Percentiles rank a stretch among this genome's conserved stretches.
Conservation (phyloP, 35 echinoderm and acorn worm genomes). For the Heliocidaris erythrogramma region DNA sequence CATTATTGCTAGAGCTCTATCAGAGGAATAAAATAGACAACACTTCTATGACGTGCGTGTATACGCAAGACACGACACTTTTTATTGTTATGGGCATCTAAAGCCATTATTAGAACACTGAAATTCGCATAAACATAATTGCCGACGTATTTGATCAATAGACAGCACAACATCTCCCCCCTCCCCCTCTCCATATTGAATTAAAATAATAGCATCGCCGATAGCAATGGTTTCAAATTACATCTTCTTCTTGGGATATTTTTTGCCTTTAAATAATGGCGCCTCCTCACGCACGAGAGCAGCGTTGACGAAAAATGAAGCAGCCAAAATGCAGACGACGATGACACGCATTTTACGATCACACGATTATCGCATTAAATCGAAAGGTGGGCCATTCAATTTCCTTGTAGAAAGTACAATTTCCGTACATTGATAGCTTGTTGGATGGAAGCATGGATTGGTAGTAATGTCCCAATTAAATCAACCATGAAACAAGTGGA, state of each 20-base stretch:
- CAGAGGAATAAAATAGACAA: too few relatives aligned
- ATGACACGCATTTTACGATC: background rate
- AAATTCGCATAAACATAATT: background rate
- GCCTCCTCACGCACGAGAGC: background rate
- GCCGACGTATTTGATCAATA: background rate
- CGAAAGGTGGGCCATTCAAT: background rate
- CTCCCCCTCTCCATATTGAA: background rate
- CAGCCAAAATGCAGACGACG: background rate
- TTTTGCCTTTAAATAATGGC: background rate
- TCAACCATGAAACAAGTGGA: background rate
- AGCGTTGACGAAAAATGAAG: background rate
- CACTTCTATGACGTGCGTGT: too few relatives aligned
- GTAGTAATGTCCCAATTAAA: background rate
- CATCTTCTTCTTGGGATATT: background rate
- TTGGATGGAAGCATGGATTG: background rate
- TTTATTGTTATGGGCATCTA: background rate
- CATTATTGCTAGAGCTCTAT: background rate
- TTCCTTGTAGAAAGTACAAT: background rate
- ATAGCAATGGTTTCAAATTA: slow-evolving; percentile 6
- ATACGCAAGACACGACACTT: background rate
- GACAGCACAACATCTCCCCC: background rate
- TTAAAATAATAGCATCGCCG: background rate
- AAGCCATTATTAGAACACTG: background rate
- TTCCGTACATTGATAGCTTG: background rate
- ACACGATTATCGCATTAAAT: background rate